Conservation (phyloP, 1,140 invertebrate genomes). For the Zaprionus camerounensis region DNA sequence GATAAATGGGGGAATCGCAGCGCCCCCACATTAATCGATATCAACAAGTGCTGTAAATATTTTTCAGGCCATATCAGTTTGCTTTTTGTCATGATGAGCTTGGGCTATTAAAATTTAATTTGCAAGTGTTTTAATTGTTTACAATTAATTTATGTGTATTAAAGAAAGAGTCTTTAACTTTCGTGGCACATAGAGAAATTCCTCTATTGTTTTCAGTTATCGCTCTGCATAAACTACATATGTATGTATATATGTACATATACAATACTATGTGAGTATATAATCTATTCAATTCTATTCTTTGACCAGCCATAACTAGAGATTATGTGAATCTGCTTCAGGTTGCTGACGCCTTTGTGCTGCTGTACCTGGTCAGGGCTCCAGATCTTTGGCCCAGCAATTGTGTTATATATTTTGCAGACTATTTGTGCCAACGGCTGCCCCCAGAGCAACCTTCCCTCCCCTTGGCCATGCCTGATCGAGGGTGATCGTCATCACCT, state of each 20-base stretch:
- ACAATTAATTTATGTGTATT: background rate
- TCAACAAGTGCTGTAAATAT: background rate
- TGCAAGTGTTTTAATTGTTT: background rate
- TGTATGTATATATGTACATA: conserved; percentile 6
- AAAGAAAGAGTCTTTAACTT: conserved; percentile 14
- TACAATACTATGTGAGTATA: conserved; percentile 2
- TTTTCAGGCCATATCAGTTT: background rate
- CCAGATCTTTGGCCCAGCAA: conserved; percentile 39
- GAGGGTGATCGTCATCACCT: conserved; percentile 60
- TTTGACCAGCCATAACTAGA: conserved; percentile 27
- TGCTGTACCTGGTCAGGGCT: conserved; percentile 30
- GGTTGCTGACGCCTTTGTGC: conserved; percentile 44
- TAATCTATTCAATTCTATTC: background rate
- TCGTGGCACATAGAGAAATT: background rate
- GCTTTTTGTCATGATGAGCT: background rate
- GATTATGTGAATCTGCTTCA: conserved; percentile 28
- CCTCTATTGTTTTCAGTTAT: background rate
- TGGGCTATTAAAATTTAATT: background rate
- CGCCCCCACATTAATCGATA: background rate
- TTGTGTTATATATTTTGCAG: conserved; percentile 28
- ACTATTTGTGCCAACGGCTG: conserved; percentile 10
- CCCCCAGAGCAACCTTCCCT: conserved; percentile 1
- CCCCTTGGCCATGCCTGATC: conserved; percentile 33
- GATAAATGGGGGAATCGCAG: background rate
- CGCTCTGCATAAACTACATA: background rate